Evolutionary conservation across 35 echinoderm and acorn worm species (phyloP).

Genomic region (Apostichopus californicus): DNA sequence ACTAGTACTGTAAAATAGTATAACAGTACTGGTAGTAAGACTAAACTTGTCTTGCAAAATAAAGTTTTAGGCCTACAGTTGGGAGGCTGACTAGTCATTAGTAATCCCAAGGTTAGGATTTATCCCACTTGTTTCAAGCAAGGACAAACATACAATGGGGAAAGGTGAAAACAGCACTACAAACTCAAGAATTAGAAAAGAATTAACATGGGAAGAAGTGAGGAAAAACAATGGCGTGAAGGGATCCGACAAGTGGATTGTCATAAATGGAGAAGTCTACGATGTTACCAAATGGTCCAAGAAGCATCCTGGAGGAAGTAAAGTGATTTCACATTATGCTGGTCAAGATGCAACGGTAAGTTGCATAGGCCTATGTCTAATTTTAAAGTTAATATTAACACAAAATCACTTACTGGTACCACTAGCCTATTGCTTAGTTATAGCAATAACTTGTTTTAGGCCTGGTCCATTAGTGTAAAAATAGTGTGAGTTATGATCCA

Average conservation of each 20-base stretch:
- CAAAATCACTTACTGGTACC: too few species aligned
- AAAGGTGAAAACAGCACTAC: constrained; percentile 5
- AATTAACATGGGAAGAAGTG: constrained; percentile 82
- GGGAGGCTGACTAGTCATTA: too few species aligned
- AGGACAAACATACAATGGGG: constrained; percentile 4
- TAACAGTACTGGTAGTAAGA: too few species aligned
- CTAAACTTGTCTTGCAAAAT: too few species aligned
- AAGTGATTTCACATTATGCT: constrained; percentile 91
- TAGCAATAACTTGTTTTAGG: too few species aligned
- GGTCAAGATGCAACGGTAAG: constrained; percentile 98
- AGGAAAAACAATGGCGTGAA: constrained; percentile 49
- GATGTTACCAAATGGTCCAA: constrained; percentile 83
- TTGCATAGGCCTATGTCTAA: neutral
- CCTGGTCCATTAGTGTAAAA: too few species aligned
- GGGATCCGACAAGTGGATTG: constrained; percentile 85
- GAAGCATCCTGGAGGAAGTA: constrained; percentile 89
- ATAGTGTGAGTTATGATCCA: too few species aligned
- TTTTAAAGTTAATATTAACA: too few species aligned
- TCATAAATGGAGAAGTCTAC: constrained; percentile 86
- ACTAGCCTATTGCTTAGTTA: too few species aligned
- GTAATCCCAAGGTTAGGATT: too few species aligned
- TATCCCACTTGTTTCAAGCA: neutral
- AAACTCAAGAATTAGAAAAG: constrained; percentile 3
- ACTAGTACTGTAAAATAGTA: too few species aligned
- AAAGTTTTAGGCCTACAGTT: too few species aligned